Evolutionary conservation across 2,797 vertebrate genomes (phyloP).

Genomic region (Sebastes iracundus): DNA sequence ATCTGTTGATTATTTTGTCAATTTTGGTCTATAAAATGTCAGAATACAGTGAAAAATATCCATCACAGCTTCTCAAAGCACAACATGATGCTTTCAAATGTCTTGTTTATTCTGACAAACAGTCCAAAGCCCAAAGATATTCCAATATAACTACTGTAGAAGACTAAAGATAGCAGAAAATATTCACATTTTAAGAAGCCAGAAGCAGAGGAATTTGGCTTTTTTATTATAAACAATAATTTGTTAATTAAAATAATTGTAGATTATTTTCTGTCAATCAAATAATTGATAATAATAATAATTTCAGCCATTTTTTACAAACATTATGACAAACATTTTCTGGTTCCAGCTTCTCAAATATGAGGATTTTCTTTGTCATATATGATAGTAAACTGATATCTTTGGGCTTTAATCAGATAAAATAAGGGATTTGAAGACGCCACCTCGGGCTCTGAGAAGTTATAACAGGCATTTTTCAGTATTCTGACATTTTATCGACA

Average conservation of each 20-base stretch:
- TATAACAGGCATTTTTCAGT: background rate
- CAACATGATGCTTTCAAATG: background rate
- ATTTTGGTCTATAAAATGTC: background rate
- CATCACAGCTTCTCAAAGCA: background rate
- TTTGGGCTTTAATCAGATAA: background rate
- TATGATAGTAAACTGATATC: background rate
- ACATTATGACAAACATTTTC: background rate
- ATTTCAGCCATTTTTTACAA: background rate
- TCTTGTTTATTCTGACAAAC: background rate
- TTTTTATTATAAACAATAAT: background rate
- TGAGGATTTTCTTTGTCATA: background rate
- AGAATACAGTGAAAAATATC: background rate
- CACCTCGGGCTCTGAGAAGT: background rate
- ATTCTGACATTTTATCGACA: conserved; percentile 6
- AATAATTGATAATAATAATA: background rate
- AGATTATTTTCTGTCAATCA: background rate
- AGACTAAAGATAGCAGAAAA: background rate
- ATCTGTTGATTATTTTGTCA: background rate
- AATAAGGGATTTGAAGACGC: background rate
- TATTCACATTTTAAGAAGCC: background rate
- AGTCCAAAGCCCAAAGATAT: background rate
- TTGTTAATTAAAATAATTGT: background rate
- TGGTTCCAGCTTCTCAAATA: background rate
- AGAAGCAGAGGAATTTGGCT: background rate
- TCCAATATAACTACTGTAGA: too few species aligned